Conservation (phyloP, 2,797 vertebrate species). For the Echeneis naucrates region DNA sequence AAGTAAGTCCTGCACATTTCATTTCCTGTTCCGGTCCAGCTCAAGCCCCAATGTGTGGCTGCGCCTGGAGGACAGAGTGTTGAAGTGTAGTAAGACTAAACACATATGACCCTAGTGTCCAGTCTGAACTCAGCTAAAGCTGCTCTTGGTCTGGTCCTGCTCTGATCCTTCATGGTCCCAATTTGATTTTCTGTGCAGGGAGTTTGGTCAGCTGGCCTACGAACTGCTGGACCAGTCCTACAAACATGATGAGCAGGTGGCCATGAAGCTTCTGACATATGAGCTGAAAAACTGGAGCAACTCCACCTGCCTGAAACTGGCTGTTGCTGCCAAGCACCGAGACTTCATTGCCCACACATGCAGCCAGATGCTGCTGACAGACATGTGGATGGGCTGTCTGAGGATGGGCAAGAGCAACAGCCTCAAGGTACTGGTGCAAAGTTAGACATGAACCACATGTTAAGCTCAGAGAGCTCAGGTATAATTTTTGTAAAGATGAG, state of each 20-base stretch:
- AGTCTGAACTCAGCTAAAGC: no score
- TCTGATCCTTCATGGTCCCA: no score
- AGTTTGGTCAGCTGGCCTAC: slow-evolving; percentile 95
- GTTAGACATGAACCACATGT: no score
- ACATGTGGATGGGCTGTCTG: slow-evolving; percentile 99
- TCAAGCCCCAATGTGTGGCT: no score
- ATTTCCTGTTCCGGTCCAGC: no score
- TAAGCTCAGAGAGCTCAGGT: no score
- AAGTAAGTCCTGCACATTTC: slow-evolving; percentile 86
- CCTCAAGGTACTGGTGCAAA: slow-evolving; percentile 85
- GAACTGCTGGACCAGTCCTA: slow-evolving; percentile 96
- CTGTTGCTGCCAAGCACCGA: slow-evolving; percentile 95
- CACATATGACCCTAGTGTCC: no score
- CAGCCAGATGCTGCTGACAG: slow-evolving; percentile 96
- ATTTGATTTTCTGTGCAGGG: slow-evolving; percentile 77
- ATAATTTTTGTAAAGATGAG: no score
- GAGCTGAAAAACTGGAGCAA: slow-evolving; percentile 98
- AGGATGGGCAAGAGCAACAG: slow-evolving; percentile 95
- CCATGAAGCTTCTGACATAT: slow-evolving; percentile 97
- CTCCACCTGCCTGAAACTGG: slow-evolving; percentile 95
- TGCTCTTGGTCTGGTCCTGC: no score
- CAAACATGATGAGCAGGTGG: slow-evolving; percentile 94
- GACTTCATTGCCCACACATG: slow-evolving; percentile 99
- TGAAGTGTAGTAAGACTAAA: no score
- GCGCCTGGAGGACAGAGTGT: no score